Percentiles rank a stretch among this genome's conserved stretches.
Evolutionary conservation across 1,140 invertebrate genomes (phyloP).

Genomic region (Drosophila ogumai): DNA sequence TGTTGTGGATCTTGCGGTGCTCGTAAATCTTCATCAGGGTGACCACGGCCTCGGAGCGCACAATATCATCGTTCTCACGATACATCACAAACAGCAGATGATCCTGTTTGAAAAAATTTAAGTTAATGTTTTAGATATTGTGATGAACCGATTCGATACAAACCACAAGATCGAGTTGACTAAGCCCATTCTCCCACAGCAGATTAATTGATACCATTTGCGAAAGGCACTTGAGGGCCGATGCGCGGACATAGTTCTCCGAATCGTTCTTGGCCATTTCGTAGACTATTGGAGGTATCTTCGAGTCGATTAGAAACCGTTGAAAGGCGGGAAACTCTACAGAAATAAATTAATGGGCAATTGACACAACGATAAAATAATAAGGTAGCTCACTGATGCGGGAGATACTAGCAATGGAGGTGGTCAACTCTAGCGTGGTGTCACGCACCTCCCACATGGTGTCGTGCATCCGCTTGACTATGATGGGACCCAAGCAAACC

Average conservation of each 20-base stretch:
- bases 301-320: constrained; percentile 88
- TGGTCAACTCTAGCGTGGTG: constrained; percentile 89
- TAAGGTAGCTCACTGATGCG: constrained; percentile 87
- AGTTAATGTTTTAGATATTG: background rate
- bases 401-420: constrained; percentile 88
- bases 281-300: constrained; percentile 88
- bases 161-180: constrained; percentile 88
- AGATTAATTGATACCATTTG: constrained; percentile 88
- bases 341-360: constrained; percentile 11
- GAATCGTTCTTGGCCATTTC: constrained; percentile 88
- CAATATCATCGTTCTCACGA: constrained; percentile 91
- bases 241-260: constrained; percentile 90
- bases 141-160: constrained; percentile 40
- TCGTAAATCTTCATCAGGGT: constrained; percentile 89
- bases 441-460: constrained; percentile 91
- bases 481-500: constrained; percentile 87
- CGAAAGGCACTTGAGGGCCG: constrained; percentile 89
- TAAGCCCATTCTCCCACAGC: constrained; percentile 88
- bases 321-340: constrained; percentile 92
- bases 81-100: constrained; percentile 87
- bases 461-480: constrained; percentile 90
- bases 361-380: constrained; percentile 46
- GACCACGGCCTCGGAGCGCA: constrained; percentile 89
- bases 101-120: constrained; percentile 85
- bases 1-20: constrained; percentile 87